Base-by-base conservation (phyloP, 2,113 vertebrate genomes). In the Neogobius melanostomus region DNA sequence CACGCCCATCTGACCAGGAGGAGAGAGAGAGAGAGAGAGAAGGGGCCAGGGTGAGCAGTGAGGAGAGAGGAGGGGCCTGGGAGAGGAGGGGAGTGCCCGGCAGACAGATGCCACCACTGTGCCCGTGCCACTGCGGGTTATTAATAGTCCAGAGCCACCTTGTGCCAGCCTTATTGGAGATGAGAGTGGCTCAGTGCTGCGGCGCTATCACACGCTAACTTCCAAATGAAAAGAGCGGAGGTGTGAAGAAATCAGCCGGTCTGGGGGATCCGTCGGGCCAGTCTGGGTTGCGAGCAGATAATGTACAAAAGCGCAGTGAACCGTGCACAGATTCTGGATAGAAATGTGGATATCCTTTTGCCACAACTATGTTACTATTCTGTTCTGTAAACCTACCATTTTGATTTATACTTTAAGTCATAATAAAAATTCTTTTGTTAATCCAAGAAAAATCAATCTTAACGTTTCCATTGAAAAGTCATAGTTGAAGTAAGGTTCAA, bases 31-130 rank as follows among this genome's bases (percentile, higher is more conserved):
- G 46, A 28, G 73, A 75, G 73, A 15, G 1, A n/a, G n/a, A n/a
- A n/a, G n/a, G n/a, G 72, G 50, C 50, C 50, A 51, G 72, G 66
- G 64, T 36, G 74, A 59, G 14, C 50, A 7, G 6, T 3, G 53
- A 57, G 74, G 61, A 42, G 63, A 67, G 74, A 57, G 42, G 63
- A 67, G 51, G 70, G 71, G 75, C 74, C 50, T 51, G 63, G 68
- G 14, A 12, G 52, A 7, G 21, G 50, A 48, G 66, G 66, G 42
- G 36, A 74, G 59, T 66, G 83, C 74, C 17, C 28, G 21, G 70
- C 82, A 85, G 76, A 85, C 91, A 93, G 91, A 92, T 92, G 91
- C 89, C 90, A 89, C 85, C 87, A 90, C 90, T 85, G 88, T 56
- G 84, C 74, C 76, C 64, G 17, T 88, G 85, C 89, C 87, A 89